Percentiles rank a stretch among this genome's conserved stretches.
phyloP scores from a whole-genome alignment of 2,888 invertebrate species.

The Andrena minutula region DNA sequence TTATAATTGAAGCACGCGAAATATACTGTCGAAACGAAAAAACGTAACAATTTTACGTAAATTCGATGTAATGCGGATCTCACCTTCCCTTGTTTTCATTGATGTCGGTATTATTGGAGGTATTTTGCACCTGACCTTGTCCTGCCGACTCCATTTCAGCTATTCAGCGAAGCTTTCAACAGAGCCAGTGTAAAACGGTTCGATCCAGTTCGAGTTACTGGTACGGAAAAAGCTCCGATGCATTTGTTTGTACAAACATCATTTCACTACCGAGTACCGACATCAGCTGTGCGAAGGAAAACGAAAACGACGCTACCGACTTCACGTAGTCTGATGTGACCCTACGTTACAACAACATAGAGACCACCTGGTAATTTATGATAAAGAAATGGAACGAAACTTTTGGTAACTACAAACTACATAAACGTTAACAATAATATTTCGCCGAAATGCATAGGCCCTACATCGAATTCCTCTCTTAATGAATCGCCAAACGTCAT shows the following conservation, averaged over 20 bases:
- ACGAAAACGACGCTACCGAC: slow-evolving; percentile 49
- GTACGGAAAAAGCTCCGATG: not conserved
- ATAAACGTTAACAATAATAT: slow-evolving; percentile 10
- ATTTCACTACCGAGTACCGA: slow-evolving; percentile 16
- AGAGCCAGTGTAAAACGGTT: slow-evolving; percentile 12
- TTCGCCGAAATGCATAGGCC: slow-evolving; percentile 10
- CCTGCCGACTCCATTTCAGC: slow-evolving; percentile 68
- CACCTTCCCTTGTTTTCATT: slow-evolving; percentile 74
- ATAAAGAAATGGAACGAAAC: not conserved
- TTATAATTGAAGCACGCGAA: not conserved
- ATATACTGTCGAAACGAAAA: too few species aligned
- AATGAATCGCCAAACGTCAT: slow-evolving; percentile 36
- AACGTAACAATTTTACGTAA: not conserved
- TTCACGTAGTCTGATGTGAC: slow-evolving; percentile 32
- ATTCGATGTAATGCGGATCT: slow-evolving; percentile 1
- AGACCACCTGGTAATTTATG: not conserved
- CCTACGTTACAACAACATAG: slow-evolving; percentile 6
- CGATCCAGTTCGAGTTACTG: slow-evolving; percentile 22
- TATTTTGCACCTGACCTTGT: slow-evolving; percentile 61
- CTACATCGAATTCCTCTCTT: slow-evolving; percentile 17
- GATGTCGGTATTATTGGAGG: slow-evolving; percentile 58
- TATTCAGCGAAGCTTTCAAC: slow-evolving; percentile 3
- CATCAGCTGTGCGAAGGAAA: slow-evolving; percentile 39
- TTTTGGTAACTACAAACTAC: not conserved
- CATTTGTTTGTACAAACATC: slow-evolving; percentile 20